Evolutionary conservation across 2,888 invertebrate species (phyloP).

Genomic region (Latrodectus hesperus): DNA sequence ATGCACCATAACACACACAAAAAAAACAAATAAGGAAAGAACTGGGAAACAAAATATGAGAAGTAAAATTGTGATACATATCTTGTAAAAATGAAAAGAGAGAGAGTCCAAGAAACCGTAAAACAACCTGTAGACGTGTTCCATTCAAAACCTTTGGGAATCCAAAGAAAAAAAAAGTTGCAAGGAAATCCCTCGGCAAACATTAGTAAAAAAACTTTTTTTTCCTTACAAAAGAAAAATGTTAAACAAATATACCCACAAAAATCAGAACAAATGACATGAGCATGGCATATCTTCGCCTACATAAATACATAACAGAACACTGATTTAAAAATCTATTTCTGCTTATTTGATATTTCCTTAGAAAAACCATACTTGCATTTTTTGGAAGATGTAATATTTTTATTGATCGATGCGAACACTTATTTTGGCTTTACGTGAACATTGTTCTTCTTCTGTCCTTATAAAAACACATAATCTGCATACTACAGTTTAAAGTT

Average conservation of each 20-base stretch:
- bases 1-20: neutral
- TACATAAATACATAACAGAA: neutral
- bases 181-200: neutral
- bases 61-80: neutral
- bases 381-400: too few relatives aligned
- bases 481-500: too few relatives aligned
- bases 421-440: too few relatives aligned
- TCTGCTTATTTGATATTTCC: neutral
- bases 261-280: constrained; percentile 3
- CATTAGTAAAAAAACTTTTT: neutral
- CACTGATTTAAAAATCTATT: neutral
- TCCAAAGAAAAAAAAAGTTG: neutral
- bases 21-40: neutral
- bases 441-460: too few relatives aligned
- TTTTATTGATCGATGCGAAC: too few relatives aligned
- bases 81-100: neutral
- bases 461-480: too few relatives aligned
- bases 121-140: constrained; percentile 3
- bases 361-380: too few relatives aligned
- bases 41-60: neutral
- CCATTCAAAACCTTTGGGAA: neutral
- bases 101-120: neutral
- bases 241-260: neutral
- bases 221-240: neutral
- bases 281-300: neutral